Conservation (phyloP, 2,888 invertebrate species). For the Rhagonycha fulva region DNA sequence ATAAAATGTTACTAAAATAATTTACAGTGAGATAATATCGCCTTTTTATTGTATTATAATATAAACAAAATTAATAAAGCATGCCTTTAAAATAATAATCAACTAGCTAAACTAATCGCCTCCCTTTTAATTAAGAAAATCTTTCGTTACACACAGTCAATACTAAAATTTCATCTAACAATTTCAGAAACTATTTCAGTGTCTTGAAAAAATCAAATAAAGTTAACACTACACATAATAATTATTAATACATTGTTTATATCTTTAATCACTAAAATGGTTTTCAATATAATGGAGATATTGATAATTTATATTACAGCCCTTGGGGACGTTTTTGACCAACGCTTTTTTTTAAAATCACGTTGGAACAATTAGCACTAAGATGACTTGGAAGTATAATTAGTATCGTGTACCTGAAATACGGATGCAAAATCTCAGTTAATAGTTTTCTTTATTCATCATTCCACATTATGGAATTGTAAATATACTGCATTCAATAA, state of each 20-base stretch:
- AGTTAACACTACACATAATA: constrained; percentile 1
- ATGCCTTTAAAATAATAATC: background rate
- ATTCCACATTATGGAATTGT: background rate
- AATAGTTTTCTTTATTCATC: background rate
- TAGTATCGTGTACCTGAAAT: constrained; percentile 9
- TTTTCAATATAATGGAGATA: background rate
- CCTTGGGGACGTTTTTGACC: background rate
- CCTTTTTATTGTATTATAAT: background rate
- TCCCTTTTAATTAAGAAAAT: background rate
- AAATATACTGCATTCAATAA: background rate
- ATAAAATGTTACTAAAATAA: background rate
- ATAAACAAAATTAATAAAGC: background rate
- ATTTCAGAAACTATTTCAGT: background rate
- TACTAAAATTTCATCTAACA: background rate
- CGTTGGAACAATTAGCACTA: constrained; percentile 2
- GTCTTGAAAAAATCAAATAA: background rate
- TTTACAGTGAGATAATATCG: background rate
- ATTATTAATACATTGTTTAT: background rate
- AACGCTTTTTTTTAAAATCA: background rate
- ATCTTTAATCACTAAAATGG: background rate
- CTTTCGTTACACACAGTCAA: background rate
- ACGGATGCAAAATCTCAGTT: constrained; percentile 7
- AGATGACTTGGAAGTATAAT: constrained; percentile 1
- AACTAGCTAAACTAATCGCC: background rate
- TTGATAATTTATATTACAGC: constrained; percentile 1